Percentiles rank a stretch among this genome's conserved stretches.
Evolutionary conservation across 2,113 vertebrate species (phyloP).

Genomic region (Tachysurus vachellii): DNA sequence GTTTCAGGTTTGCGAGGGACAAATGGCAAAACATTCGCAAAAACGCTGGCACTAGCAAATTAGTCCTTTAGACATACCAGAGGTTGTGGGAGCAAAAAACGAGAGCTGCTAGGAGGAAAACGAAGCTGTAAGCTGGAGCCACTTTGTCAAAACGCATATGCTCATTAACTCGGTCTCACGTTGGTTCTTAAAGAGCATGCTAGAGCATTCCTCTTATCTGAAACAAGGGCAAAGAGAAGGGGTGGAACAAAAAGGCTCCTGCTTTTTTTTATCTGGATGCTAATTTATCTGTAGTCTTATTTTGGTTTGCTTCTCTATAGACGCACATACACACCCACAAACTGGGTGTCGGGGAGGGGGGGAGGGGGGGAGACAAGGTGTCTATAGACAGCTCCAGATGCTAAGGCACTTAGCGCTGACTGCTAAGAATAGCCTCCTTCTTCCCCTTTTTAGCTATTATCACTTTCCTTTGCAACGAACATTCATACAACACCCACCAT

Average conservation of each 20-base stretch:
- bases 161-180: constrained; percentile 47
- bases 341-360: constrained; percentile 15
- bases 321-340: constrained; percentile 50
- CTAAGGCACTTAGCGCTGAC: constrained; percentile 47
- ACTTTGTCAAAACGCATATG: constrained; percentile 35
- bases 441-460: constrained; percentile 44
- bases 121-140: constrained; percentile 18
- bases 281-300: constrained; percentile 47
- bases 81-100: constrained; percentile 15
- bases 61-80: constrained; percentile 26
- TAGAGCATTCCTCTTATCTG: constrained; percentile 41
- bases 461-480: constrained; percentile 37
- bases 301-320: constrained; percentile 44
- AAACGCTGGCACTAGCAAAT: constrained; percentile 29
- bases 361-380: not conserved
- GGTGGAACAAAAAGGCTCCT: constrained; percentile 13
- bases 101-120: constrained; percentile 17
- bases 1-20: constrained; percentile 35
- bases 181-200: constrained; percentile 44
- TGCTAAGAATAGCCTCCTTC: constrained; percentile 55
- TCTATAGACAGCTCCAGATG: constrained; percentile 46
- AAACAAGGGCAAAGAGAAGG: constrained; percentile 19
- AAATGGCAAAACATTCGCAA: constrained; percentile 38
- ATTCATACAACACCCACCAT: not conserved
- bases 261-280: constrained; percentile 48